Conservation (phyloP, 1,140 invertebrate genomes). For the Temnothorax longispinosus region DNA sequence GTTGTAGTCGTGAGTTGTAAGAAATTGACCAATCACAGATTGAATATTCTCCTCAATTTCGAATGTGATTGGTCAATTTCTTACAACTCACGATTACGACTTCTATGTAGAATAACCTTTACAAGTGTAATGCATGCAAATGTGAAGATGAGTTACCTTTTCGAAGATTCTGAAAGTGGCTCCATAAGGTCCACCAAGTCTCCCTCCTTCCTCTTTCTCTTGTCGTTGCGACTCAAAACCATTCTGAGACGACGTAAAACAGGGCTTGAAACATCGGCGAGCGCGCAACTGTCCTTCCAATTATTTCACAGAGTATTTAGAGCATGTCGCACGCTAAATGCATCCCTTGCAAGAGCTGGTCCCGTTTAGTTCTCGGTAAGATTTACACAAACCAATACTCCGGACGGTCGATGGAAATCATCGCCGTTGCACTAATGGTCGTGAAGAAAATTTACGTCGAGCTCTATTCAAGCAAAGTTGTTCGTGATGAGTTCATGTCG, state of each 20-base stretch:
- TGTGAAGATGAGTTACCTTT: slow-evolving; percentile 80
- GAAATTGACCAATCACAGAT: too few relatives aligned
- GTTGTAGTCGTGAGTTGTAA: too few relatives aligned
- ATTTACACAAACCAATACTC: not conserved
- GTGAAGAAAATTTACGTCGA: slow-evolving; percentile 1
- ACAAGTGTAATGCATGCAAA: too few relatives aligned
- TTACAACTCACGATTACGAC: too few relatives aligned
- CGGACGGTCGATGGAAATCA: not conserved
- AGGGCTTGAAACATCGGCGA: not conserved
- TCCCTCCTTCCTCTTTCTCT: slow-evolving; percentile 83
- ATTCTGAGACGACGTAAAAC: slow-evolving; percentile 74
- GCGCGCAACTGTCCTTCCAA: not conserved
- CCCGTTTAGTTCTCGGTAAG: not conserved
- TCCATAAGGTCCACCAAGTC: slow-evolving; percentile 85
- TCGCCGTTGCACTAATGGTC: not conserved
- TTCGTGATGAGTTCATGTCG: not conserved
- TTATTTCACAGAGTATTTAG: not conserved
- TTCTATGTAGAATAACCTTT: too few relatives aligned
- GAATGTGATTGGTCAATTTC: too few relatives aligned
- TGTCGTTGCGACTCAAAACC: slow-evolving; percentile 84
- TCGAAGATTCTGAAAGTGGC: slow-evolving; percentile 84
- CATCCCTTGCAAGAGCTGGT: not conserved
- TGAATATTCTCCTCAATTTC: too few relatives aligned
- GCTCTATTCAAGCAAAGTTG: not conserved
- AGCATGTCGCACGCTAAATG: not conserved